These are phyloP conservation scores for Eremobia ochroleuca DNA, from an alignment of 2,888 invertebrate genomes.

Conservation along the genomic window DNA sequence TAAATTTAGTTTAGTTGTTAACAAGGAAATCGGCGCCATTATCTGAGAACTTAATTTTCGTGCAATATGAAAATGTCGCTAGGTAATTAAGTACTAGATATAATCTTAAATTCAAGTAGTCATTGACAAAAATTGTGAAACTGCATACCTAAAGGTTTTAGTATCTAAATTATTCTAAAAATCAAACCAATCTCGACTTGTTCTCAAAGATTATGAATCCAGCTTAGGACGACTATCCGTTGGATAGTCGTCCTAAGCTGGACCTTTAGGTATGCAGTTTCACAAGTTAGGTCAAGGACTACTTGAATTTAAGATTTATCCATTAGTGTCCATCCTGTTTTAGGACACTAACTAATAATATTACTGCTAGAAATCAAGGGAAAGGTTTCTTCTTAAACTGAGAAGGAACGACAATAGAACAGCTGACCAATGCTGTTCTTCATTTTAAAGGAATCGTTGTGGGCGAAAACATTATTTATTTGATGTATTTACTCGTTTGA, in stretches of 20 bases:
- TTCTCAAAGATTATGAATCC: background rate
- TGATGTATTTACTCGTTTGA: too few species aligned
- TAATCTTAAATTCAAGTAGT: background rate
- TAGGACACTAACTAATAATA: background rate
- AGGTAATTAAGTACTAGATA: background rate
- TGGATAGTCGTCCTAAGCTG: too few species aligned
- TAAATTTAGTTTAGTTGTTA: too few species aligned
- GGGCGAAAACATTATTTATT: background rate
- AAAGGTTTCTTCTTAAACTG: too few species aligned
- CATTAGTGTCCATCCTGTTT: background rate
- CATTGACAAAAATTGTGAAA: constrained; percentile 3
- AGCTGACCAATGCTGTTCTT: background rate
- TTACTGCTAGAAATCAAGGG: background rate
- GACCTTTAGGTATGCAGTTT: too few species aligned
- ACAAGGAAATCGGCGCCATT: too few species aligned
- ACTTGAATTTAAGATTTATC: too few species aligned
- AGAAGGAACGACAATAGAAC: background rate
- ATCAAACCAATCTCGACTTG: background rate
- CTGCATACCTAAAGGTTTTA: background rate
- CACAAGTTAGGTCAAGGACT: too few species aligned
- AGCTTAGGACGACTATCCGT: constrained; percentile 12
- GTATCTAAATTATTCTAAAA: constrained; percentile 12
- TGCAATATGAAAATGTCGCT: background rate
- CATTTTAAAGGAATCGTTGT: background rate
- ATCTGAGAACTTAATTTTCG: background rate